Percentiles rank a stretch among this genome's conserved stretches.
phyloP scores from a whole-genome alignment of 2,888 invertebrate species.

The Drosophila falleni region DNA sequence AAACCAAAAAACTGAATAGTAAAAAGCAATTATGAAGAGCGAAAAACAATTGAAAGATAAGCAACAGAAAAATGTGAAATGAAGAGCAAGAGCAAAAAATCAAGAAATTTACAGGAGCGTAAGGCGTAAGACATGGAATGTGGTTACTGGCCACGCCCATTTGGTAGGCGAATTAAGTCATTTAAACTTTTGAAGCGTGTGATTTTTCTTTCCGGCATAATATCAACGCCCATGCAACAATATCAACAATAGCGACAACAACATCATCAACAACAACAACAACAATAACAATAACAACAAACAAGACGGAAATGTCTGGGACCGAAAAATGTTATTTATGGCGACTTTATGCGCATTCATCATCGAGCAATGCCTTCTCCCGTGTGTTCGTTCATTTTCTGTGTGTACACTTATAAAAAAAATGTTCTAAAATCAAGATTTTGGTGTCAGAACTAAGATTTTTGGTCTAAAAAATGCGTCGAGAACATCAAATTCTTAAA shows the following conservation, averaged over 20 bases:
- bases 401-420: too few species aligned
- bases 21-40: slow-evolving; percentile 48
- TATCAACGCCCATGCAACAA: slow-evolving; percentile 52
- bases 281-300: slow-evolving; percentile 44
- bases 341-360: slow-evolving; percentile 76
- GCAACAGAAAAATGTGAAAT: background rate
- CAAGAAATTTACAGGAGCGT: slow-evolving; percentile 34
- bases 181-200: slow-evolving; percentile 77
- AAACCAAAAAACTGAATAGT: slow-evolving; percentile 25
- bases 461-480: too few species aligned
- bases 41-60: slow-evolving; percentile 25
- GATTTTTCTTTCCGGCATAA: slow-evolving; percentile 73
- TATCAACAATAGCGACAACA: slow-evolving; percentile 32
- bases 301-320: slow-evolving; percentile 52
- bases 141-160: slow-evolving; percentile 36
- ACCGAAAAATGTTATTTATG: slow-evolving; percentile 68
- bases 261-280: slow-evolving; percentile 26
- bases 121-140: background rate
- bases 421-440: too few species aligned
- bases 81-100: slow-evolving; percentile 31
- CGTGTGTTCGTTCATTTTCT: slow-evolving; percentile 14
- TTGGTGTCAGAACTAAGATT: too few species aligned
- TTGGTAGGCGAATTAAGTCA: slow-evolving; percentile 69
- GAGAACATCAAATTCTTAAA: too few species aligned
- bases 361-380: slow-evolving; percentile 54